phyloP scores from a whole-genome alignment of 2,888 invertebrate genomes.

The Nasonia oneida region DNA sequence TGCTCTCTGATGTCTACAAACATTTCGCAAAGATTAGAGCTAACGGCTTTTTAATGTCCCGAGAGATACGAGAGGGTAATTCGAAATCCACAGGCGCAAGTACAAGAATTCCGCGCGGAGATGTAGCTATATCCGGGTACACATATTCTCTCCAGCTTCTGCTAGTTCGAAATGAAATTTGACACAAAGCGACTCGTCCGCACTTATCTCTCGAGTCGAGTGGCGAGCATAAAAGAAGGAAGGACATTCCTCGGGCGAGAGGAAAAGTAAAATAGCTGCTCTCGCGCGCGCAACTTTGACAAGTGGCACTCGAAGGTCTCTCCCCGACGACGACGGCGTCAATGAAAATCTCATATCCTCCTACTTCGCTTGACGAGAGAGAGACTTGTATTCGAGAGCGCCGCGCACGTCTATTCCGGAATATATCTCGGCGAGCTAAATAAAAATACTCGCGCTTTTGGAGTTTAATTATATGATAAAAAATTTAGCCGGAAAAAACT shows the following conservation, averaged over 20 bases:
- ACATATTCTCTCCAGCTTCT: not conserved
- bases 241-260: constrained; percentile 15
- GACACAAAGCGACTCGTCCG: constrained; percentile 34
- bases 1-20: not conserved
- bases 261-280: constrained; percentile 53
- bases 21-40: not conserved
- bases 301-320: constrained; percentile 46
- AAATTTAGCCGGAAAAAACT: not conserved
- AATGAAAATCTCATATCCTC: constrained; percentile 59
- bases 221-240: constrained; percentile 24
- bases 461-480: constrained; percentile 11
- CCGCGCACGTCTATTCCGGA: not conserved
- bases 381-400: not conserved
- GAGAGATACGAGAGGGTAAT: not conserved
- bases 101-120: not conserved
- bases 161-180: constrained; percentile 30
- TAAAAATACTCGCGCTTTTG: not conserved
- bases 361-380: constrained; percentile 51
- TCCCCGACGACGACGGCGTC: constrained; percentile 19
- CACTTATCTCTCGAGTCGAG: constrained; percentile 48
- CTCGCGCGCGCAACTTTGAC: constrained; percentile 26
- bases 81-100: not conserved
- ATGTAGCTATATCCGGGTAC: not conserved
- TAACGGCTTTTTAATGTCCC: constrained; percentile 1
- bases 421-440: constrained; percentile 9